Conservation (phyloP, 2,113 vertebrate species). For the Pontoporia blainvillei region DNA sequence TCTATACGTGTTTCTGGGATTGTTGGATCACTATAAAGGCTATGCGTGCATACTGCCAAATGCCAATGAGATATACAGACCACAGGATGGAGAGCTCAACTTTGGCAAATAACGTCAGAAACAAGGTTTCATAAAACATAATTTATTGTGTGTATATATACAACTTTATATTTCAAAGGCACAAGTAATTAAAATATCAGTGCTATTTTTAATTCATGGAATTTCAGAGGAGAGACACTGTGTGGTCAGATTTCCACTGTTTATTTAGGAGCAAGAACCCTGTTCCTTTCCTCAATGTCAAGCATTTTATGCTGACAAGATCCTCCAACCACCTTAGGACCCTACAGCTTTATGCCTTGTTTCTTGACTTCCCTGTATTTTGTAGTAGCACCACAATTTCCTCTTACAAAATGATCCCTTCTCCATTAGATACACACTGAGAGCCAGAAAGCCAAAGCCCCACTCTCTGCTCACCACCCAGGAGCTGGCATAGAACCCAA, state of each 20-base stretch:
- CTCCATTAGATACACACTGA: neutral
- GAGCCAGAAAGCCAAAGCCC: neutral
- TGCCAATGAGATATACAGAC: neutral
- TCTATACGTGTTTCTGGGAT: neutral
- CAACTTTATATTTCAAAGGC: neutral
- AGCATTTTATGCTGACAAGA: neutral
- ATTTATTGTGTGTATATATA: neutral
- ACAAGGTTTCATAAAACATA: neutral
- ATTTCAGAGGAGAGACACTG: conserved; percentile 28
- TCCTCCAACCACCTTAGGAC: neutral
- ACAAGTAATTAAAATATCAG: neutral
- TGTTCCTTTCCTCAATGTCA: neutral
- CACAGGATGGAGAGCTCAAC: neutral
- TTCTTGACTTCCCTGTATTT: neutral
- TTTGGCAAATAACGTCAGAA: neutral
- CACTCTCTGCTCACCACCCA: neutral
- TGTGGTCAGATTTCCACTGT: conserved; percentile 27
- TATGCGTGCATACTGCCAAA: neutral
- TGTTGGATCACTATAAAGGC: neutral
- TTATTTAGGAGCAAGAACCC: neutral
- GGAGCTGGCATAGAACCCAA: neutral
- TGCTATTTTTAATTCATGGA: neutral
- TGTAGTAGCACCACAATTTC: neutral
- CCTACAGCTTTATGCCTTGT: neutral
- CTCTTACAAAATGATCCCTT: neutral